Conservation (phyloP, 2,888 invertebrate species). For the Melieria omissa region DNA sequence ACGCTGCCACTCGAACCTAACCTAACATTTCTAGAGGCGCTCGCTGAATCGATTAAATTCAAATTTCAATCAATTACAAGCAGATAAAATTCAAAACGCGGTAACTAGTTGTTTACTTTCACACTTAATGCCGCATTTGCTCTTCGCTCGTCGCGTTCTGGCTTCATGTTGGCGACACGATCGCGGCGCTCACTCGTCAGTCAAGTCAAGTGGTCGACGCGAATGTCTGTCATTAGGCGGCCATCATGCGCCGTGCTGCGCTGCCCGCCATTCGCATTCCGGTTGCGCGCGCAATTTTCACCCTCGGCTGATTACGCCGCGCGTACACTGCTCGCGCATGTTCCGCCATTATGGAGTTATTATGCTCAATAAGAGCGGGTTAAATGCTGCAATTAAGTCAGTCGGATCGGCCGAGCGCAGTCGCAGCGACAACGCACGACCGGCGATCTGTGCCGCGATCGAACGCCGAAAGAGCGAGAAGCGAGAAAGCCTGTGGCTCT, state of each 20-base stretch:
- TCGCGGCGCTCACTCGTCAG: neutral
- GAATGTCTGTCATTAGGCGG: neutral
- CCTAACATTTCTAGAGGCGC: no score
- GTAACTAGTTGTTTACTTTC: conserved; percentile 58
- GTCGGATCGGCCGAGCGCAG: conserved; percentile 47
- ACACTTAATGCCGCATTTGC: conserved; percentile 46
- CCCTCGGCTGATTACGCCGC: neutral
- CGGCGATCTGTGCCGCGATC: conserved; percentile 12
- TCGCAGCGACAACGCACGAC: conserved; percentile 49
- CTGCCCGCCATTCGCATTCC: neutral
- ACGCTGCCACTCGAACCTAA: no score
- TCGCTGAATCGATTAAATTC: no score
- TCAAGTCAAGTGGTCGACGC: no score
- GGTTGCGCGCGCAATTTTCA: neutral
- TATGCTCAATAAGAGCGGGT: conserved; percentile 67
- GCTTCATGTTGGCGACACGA: neutral
- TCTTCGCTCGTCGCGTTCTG: no score
- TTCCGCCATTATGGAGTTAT: conserved; percentile 68
- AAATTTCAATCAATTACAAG: conserved; percentile 26
- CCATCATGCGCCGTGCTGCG: neutral
- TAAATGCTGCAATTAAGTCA: conserved; percentile 67
- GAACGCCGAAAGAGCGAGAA: neutral
- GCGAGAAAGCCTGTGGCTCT: conserved; percentile 45
- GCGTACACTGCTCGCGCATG: conserved; percentile 62
- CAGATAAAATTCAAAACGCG: conserved; percentile 26